phyloP scores from a whole-genome alignment of 2,888 invertebrate species.

The Lingula anatina region DNA sequence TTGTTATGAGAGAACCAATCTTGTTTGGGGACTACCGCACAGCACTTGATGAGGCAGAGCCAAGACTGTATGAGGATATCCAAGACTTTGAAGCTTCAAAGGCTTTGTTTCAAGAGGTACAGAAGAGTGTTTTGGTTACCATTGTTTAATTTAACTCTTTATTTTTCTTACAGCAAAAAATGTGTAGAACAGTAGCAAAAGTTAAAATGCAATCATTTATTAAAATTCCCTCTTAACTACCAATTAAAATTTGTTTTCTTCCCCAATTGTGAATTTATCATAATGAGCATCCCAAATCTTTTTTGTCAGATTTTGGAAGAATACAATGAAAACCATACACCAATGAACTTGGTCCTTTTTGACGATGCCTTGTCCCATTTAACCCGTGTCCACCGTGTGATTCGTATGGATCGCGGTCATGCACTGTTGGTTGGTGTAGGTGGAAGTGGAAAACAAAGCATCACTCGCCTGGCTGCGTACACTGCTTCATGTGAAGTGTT shows the following conservation, averaged over 20 bases:
- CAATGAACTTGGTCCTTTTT: slow-evolving; percentile 78
- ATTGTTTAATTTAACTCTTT: too few species aligned
- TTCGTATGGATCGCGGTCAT: slow-evolving; percentile 80
- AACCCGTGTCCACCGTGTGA: slow-evolving; percentile 77
- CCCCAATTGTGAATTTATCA: too few species aligned
- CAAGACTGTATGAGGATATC: slow-evolving; percentile 80
- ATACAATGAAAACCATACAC: slow-evolving; percentile 69
- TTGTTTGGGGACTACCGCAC: slow-evolving; percentile 86
- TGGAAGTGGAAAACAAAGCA: slow-evolving; percentile 80
- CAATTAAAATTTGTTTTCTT: too few species aligned
- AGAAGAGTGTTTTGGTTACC: too few species aligned
- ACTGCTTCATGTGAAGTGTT: slow-evolving; percentile 70
- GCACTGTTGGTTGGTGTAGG: slow-evolving; percentile 82
- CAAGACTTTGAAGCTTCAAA: slow-evolving; percentile 86
- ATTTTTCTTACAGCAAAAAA: too few species aligned
- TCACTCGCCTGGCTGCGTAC: slow-evolving; percentile 75
- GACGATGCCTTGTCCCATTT: slow-evolving; percentile 88
- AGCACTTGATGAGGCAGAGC: slow-evolving; percentile 73
- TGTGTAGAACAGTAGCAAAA: too few species aligned
- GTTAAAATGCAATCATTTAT: too few species aligned
- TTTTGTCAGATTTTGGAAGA: slow-evolving; percentile 70
- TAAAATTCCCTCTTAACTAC: too few species aligned
- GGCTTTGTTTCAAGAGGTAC: slow-evolving; percentile 78
- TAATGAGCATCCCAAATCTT: background rate
- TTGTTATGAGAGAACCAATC: slow-evolving; percentile 73